Evolutionary conservation across 2,113 vertebrate species (phyloP), one percentile per base, ranked within the genome.

Genomic region (Glaucomys volans): DNA sequence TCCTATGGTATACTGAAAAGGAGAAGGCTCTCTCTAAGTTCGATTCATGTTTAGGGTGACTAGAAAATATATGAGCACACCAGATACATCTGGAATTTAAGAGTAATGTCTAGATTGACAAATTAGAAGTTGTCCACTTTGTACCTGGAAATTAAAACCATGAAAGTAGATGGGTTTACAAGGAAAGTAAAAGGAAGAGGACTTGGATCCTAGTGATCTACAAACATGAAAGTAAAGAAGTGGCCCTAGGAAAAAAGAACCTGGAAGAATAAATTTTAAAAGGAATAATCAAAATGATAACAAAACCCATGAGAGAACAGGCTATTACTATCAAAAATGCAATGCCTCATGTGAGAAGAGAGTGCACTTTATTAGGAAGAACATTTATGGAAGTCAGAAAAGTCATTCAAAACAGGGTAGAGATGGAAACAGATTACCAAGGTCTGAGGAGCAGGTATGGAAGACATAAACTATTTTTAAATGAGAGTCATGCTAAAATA

Each of bases 381-480:
- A 91, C 66, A 2, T 82, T n/a, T 11, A 13, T 37, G 16, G 13
- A 82, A 13, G 0, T 59, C 69, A 30, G n/a, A 84, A 92, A 77
- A 77, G 3, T 30, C 20, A 83, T 52, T 96, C 44, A 89, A 7
- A 90, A 40, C 4, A 85, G 50, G 22, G 4, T 18, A 88, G 20
- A 5, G 28, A 7, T 72, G 52, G 59, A 93, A 14, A 28, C 28
- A 76, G 5, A 57, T 52, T 35, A 52, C 8, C 26, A 42, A 57
- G 18, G 22, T 30, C 59, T 69, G 5, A 76, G 10, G 8, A 13
- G 18, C 37, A 88, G 14, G 13, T 8, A 14, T 16, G 24, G 26
- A 96, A 95, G 75, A 75, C 12, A 69, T 13, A 69, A 81, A 84
- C 13, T 80, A 35, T 62, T 35, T 88, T 57, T 80, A 81, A 87